These are phyloP conservation scores for Orussus abietinus DNA, from an alignment of 1,140 invertebrate species.

Conservation along the genomic window DNA sequence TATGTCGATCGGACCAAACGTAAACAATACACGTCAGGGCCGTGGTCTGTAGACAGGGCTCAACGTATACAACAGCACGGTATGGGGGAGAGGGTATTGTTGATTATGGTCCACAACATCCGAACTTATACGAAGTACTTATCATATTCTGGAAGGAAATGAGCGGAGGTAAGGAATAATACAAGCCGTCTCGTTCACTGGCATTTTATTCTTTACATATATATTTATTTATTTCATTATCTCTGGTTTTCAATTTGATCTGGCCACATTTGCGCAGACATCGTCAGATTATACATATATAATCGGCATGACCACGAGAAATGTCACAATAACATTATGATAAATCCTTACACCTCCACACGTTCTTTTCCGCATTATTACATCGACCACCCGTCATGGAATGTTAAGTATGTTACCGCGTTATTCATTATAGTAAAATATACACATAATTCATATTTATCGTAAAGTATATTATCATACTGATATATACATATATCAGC, in stretches of 20 bases:
- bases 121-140: too few relatives aligned
- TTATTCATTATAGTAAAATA: slow-evolving; percentile 38
- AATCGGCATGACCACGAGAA: too few relatives aligned
- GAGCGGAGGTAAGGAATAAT: too few relatives aligned
- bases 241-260: slow-evolving; percentile 23
- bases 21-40: too few relatives aligned
- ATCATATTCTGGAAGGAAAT: too few relatives aligned
- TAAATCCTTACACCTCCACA: slow-evolving; percentile 25
- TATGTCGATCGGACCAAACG: too few relatives aligned
- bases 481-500: slow-evolving; percentile 30
- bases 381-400: slow-evolving; percentile 30
- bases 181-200: too few relatives aligned
- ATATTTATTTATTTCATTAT: slow-evolving; percentile 32
- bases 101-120: too few relatives aligned
- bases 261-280: slow-evolving; percentile 22
- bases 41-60: too few relatives aligned
- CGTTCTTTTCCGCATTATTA: slow-evolving; percentile 20
- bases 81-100: too few relatives aligned
- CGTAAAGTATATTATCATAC: slow-evolving; percentile 34
- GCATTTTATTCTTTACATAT: slow-evolving; percentile 29
- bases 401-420: slow-evolving; percentile 18
- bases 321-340: slow-evolving; percentile 35
- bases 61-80: too few relatives aligned
- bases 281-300: slow-evolving; percentile 31
- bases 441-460: slow-evolving; percentile 43